These are phyloP conservation scores for Phaonia tiefii DNA, from an alignment of 2,888 invertebrate species.

Conservation along the genomic window DNA sequence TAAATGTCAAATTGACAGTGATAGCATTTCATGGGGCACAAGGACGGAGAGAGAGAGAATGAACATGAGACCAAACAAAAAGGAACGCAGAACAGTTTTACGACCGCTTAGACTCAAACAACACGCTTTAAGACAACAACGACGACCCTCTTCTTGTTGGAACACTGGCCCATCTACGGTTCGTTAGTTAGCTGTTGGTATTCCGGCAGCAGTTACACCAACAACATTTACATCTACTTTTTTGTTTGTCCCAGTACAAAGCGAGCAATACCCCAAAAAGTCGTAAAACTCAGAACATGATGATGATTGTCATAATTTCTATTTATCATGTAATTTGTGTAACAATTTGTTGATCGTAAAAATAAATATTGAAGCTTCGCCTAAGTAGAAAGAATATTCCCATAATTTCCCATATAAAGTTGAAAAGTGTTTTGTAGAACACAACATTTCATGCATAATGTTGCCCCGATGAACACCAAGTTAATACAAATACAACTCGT, in stretches of 20 bases:
- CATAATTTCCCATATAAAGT: conserved; percentile 37
- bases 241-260: background rate
- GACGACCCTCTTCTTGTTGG: conserved; percentile 42
- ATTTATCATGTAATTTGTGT: conserved; percentile 78
- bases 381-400: conserved; percentile 2
- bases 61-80: background rate
- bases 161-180: conserved; percentile 42
- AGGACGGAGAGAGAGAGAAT: background rate
- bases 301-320: conserved; percentile 77
- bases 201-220: no score
- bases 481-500: background rate
- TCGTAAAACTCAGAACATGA: conserved; percentile 60
- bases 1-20: conserved; percentile 75
- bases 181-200: conserved; percentile 44
- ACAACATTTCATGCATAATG: conserved; percentile 55
- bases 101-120: conserved; percentile 26
- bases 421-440: conserved; percentile 21
- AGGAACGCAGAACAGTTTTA: conserved; percentile 26
- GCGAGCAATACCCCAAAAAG: conserved; percentile 53
- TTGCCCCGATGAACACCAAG: conserved; percentile 47
- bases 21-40: conserved; percentile 61
- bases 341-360: conserved; percentile 76
- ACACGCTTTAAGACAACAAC: background rate
- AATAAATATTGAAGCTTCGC: conserved; percentile 70
- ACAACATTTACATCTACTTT: conserved; percentile 21